phyloP scores from a whole-genome alignment of 2,888 invertebrate genomes.

The Drosophila sordidapex region DNA sequence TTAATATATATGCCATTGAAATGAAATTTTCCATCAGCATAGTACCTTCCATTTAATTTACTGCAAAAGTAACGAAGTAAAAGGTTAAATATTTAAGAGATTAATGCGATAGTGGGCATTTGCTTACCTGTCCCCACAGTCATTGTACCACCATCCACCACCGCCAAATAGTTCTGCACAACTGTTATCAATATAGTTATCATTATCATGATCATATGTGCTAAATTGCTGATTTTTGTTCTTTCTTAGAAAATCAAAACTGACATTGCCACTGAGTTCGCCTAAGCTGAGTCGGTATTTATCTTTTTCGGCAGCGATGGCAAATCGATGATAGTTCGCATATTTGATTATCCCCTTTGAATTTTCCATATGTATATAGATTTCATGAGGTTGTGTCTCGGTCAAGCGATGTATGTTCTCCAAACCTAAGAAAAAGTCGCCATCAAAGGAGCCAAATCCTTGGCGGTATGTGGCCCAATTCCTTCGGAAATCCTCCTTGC shows the following conservation, averaged over 20 bases:
- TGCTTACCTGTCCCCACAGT: not conserved
- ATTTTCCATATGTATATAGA: not conserved
- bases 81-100: not conserved
- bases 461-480: not conserved
- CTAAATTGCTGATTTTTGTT: not conserved
- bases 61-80: not conserved
- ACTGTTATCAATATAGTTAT: not conserved
- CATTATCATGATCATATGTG: not conserved
- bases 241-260: not conserved
- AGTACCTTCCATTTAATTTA: not conserved
- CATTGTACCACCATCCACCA: not conserved
- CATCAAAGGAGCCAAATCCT: not conserved
- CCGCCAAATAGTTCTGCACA: not conserved
- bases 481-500: not conserved
- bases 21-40: not conserved
- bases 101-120: not conserved
- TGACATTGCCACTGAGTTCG: not conserved
- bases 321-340: not conserved
- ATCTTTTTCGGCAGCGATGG: not conserved
- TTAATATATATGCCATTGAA: not conserved
- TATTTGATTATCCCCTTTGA: not conserved
- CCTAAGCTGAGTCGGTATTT: not conserved
- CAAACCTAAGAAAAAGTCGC: not conserved
- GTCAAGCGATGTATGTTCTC: not conserved
- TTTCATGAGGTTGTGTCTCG: not conserved